Base-by-base conservation (phyloP, 2,797 vertebrate genomes). In the Eulemur mongoz region DNA sequence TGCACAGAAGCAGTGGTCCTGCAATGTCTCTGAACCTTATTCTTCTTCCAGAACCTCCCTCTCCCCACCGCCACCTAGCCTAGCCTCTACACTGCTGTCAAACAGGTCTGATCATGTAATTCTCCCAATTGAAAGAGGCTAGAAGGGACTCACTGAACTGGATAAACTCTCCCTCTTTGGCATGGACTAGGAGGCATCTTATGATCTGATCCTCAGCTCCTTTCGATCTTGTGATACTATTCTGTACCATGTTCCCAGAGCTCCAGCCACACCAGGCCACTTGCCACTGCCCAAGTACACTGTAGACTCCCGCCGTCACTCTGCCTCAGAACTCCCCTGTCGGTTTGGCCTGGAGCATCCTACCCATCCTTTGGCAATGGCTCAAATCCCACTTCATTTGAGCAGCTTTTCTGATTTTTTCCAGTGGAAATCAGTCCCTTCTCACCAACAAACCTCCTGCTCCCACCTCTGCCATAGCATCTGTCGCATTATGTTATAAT, bases 361-460 rank as follows among this genome's bases (percentile, higher is more conserved):
- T 69, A 32, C 3, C 18, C 4, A 22, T 30, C 25, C 17, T 70
- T 50, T 14, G 32, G 35, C 22, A 11, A 52, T 1, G 15, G 30
- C 30, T 27, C 32, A 15, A 11, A 25, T 32, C 40, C 25, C 75
- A 7, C 27, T 52, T 48, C 32, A 50, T 92, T 30, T 9, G 14
- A 82, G 48, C 27, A 81, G 25, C 18, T 78, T 82, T 86, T 81
- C 48, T 57, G 63, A 76, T 5, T 50, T 84, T 81, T 81, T 76
- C n/a, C 73, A 89, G 30, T 1, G 13, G 54, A 52, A 86, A 82
- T 10, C 35, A 30, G n/a, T 30, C 12, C 38, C n/a, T 75, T 85
- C 43, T 6, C 65, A 59, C 12, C 23, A 23, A 80, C 20, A 50
- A 4, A 35, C 32, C 43, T 14, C 75, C 43, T 13, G 23, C 22